Evolutionary conservation across 2,888 invertebrate species (phyloP).

Genomic region (Ecliptopera silaceata): DNA sequence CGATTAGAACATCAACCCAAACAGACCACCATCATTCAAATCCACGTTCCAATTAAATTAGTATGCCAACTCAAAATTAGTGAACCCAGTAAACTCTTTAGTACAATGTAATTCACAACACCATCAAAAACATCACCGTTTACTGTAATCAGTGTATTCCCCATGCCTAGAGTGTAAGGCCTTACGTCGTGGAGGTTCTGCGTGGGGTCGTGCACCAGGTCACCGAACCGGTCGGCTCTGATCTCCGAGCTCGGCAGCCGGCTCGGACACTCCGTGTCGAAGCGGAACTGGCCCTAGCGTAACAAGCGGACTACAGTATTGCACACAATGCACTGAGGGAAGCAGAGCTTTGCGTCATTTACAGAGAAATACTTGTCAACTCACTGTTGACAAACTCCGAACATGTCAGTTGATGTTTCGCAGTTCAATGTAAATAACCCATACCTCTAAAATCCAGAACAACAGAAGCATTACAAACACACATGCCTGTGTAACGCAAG

Average conservation of each 20-base stretch:
- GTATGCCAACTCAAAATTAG: not conserved
- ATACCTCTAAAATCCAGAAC: constrained; percentile 37
- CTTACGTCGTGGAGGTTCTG: constrained; percentile 84
- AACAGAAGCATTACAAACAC: constrained; percentile 54
- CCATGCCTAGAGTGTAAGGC: constrained; percentile 11
- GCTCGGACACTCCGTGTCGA: constrained; percentile 92
- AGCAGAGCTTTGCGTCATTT: constrained; percentile 27
- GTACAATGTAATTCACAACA: not conserved
- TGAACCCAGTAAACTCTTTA: not conserved
- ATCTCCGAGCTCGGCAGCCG: constrained; percentile 89
- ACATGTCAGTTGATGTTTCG: too few species aligned
- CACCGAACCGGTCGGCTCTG: constrained; percentile 84
- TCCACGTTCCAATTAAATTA: too few species aligned
- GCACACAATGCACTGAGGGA: constrained; percentile 33
- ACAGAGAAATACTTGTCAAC: not conserved
- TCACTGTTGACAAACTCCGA: too few species aligned
- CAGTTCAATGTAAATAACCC: constrained; percentile 19
- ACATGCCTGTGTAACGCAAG: constrained; percentile 56
- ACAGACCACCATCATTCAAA: too few species aligned
- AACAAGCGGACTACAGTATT: constrained; percentile 47
- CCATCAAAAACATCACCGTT: not conserved
- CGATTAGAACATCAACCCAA: not conserved
- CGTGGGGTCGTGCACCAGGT: constrained; percentile 76
- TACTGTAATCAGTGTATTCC: not conserved
- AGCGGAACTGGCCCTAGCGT: constrained; percentile 93